Evolutionary conservation across 2,888 invertebrate genomes (phyloP), one percentile per base, ranked within the genome.

Genomic region (Sylvicola cinctus): DNA sequence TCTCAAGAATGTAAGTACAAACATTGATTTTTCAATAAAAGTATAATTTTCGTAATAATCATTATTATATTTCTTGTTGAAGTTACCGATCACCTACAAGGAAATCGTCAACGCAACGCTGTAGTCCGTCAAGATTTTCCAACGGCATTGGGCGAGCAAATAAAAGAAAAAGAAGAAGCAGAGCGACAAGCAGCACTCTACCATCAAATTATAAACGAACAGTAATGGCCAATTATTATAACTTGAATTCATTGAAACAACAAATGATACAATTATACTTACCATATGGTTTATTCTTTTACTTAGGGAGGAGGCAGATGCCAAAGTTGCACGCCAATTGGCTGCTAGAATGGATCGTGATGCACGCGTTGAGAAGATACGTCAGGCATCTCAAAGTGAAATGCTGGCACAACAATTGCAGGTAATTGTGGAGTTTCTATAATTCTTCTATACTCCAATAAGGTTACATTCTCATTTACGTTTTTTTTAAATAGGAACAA

Each of bases 111-210:
- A 38, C 65, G 79, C 36, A 78, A 80, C 58, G 74, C 76, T 4
- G 66, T 75, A 36, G 77, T 83, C 5, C 62, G 83, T 28, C 74
- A 78, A 48, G 84, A 84, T 55, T 67, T 78, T 45, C 80, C 80
- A 4, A 66, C 69, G 45, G 83, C 83, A 2, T 62, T 70, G 42
- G 67, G 72, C 41, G 77, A 80, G 44, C 83, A 84, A 53, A 57
- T 65, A 35, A 64, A 70, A 45, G 78, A 77, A 49, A 70, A 72
- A 45, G 61, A 67, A 44, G 62, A 70, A 46, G 70, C 70, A 2
- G 66, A 67, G 47, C 62, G 70, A 41, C 73, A 71, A 37, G 61
- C 67, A n/a, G 60, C 65, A 30, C 60, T 61, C 43, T 68, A 69
- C 45, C 65, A 69, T 40, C 59, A 58, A 42, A 63, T 66, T 50